phyloP scores from a whole-genome alignment of 2,113 vertebrate genomes.

The Eretmodus cyanostictus region DNA sequence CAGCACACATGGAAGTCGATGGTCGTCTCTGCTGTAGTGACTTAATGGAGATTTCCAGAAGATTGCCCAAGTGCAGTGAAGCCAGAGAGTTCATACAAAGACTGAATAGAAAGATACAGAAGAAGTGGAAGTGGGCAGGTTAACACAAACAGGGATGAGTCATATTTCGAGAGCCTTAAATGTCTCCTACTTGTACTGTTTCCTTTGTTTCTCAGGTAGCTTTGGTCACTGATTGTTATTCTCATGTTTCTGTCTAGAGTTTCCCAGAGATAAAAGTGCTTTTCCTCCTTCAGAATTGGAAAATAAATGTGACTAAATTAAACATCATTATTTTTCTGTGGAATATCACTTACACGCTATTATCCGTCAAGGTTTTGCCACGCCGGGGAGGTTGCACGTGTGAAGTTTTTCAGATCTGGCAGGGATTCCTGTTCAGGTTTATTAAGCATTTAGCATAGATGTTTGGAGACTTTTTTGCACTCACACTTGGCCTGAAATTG shows the following conservation, averaged over 20 bases:
- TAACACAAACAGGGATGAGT: slow-evolving; percentile 25
- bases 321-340: neutral
- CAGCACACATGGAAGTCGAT: slow-evolving; percentile 28
- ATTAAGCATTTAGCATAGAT: neutral
- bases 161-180: slow-evolving; percentile 38
- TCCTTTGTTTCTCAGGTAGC: slow-evolving; percentile 38
- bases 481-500: neutral
- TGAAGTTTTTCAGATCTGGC: neutral
- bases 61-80: slow-evolving; percentile 16
- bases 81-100: neutral
- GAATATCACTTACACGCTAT: slow-evolving; percentile 5
- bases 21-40: slow-evolving; percentile 52
- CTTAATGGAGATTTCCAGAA: slow-evolving; percentile 62
- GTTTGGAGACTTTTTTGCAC: neutral
- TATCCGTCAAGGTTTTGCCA: neutral
- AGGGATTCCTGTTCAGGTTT: neutral
- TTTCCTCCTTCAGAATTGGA: neutral
- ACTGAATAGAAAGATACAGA: neutral
- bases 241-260: slow-evolving; percentile 27
- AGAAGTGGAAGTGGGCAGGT: neutral
- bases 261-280: slow-evolving; percentile 31
- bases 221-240: slow-evolving; percentile 23
- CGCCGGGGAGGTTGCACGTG: neutral
- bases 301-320: slow-evolving; percentile 10
- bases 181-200: neutral